Base-by-base conservation (phyloP, 35 echinoderm and acorn worm genomes). In the Apostichopus japonicus region DNA sequence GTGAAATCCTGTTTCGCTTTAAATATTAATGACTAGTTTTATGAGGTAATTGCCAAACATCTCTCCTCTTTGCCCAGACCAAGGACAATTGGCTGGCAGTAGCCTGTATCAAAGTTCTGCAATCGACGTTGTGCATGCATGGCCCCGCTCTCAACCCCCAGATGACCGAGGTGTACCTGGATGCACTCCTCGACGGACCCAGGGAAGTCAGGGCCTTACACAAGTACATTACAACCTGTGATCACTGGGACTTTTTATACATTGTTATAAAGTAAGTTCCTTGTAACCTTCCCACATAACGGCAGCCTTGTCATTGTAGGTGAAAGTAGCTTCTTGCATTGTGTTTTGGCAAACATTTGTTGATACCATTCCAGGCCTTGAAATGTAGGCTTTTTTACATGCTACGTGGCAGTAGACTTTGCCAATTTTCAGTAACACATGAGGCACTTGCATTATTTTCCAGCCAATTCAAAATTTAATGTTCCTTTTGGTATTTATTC, bases 61-160 rank as follows among this genome's bases (percentile, higher is more conserved):
- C 13, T 61, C 57, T 44, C 33, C 33, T 10, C 57, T 61, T 61
- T 63, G 6, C 82, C 15, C 87, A 95, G 94, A 84, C 73, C 56
- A 27, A 65, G 1, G 87, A 88, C 79, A 24, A 21, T 52, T 77
- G 67, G 6, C 13, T 95, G 21, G 86, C 86, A 6, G 52, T 65
- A 6, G 77, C 92, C 22, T 92, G 84, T 19, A n/a, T 83, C 19
- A 87, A 95, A 56, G 86, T 91, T 4, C 51, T 95, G 25, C 92
- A 97, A 54, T 24, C 77, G 11, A 90, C 83, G 7, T 86, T 97
- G 4, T 97, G 96, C 77, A 59, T 97, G 8, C 96, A 97, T 79
- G 90, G 93, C 67, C 93, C 96, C 0, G 57, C 84, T 9, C 10
- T 27, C n/a, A 77, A 94, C 15, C 86, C 91, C 24, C 57, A 91